phyloP scores from a whole-genome alignment of 2,113 vertebrate genomes.

The Jaculus jaculus region DNA sequence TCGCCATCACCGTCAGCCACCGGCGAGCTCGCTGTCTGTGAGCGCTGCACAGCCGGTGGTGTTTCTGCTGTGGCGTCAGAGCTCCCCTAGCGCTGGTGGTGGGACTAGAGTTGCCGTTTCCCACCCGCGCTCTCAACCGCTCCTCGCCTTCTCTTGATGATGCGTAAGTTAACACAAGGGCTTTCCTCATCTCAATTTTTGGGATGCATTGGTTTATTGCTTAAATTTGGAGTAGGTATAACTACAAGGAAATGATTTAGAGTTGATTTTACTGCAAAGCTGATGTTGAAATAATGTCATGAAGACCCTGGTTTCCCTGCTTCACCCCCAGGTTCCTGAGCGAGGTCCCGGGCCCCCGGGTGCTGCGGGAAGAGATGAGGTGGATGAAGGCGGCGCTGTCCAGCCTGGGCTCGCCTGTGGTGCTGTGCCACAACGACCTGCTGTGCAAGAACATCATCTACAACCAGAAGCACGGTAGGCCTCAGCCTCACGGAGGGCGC shows the following conservation, averaged over 20 bases:
- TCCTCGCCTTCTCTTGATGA: slow-evolving; percentile 19
- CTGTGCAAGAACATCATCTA: slow-evolving; percentile 99
- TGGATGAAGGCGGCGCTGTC: slow-evolving; percentile 96
- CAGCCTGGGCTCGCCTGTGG: slow-evolving; percentile 94
- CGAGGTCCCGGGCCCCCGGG: slow-evolving; percentile 89
- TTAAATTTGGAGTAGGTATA: slow-evolving; percentile 31
- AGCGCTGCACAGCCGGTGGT: too few species aligned
- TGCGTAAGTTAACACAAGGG: not conserved
- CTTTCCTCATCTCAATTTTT: slow-evolving; percentile 44
- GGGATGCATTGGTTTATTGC: not conserved
- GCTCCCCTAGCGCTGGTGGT: too few species aligned
- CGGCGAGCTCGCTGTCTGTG: too few species aligned
- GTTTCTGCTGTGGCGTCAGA: too few species aligned
- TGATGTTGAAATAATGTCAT: slow-evolving; percentile 2
- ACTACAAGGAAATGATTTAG: not conserved
- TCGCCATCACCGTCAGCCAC: too few species aligned
- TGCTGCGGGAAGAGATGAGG: slow-evolving; percentile 94
- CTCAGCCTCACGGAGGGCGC: too few species aligned
- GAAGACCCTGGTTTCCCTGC: too few species aligned
- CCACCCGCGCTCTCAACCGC: too few species aligned
- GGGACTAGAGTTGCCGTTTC: too few species aligned
- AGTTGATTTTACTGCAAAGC: slow-evolving; percentile 38
- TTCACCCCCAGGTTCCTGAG: slow-evolving; percentile 89
- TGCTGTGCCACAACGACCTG: slow-evolving; percentile 98
- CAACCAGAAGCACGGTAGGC: slow-evolving; percentile 94